Evolutionary conservation across 2,888 invertebrate species (phyloP).

Genomic region (Apocheima hispidaria): DNA sequence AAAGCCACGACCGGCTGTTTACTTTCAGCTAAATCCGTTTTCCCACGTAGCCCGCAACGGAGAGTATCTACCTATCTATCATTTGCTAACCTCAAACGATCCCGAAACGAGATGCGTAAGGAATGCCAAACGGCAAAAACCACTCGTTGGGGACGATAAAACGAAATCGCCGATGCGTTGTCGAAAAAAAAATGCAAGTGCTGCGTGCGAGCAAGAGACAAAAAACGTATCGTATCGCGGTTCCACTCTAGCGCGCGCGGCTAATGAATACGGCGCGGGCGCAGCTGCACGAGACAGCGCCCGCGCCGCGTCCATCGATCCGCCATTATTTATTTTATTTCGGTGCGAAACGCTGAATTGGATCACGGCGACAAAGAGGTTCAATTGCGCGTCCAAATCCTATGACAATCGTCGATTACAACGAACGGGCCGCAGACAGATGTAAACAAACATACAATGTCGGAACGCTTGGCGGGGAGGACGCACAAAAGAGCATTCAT

Average conservation of each 20-base stretch:
- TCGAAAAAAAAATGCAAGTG: conserved; percentile 79
- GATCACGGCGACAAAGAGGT: conserved; percentile 82
- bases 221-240: conserved; percentile 83
- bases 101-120: conserved; percentile 79
- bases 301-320: conserved; percentile 62
- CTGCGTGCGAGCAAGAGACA: conserved; percentile 82
- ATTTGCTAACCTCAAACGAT: conserved; percentile 63
- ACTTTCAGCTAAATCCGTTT: conserved; percentile 36
- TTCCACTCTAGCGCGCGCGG: conserved; percentile 82
- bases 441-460: conserved; percentile 79
- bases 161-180: conserved; percentile 84
- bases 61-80: conserved; percentile 49
- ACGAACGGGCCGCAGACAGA: conserved; percentile 76
- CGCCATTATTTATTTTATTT: conserved; percentile 84
- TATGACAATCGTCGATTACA: conserved; percentile 76
- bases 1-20: conserved; percentile 15
- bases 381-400: conserved; percentile 85
- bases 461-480: conserved; percentile 52
- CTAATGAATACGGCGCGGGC: conserved; percentile 78
- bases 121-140: conserved; percentile 82
- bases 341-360: conserved; percentile 82
- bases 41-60: conserved; percentile 54
- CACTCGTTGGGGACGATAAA: conserved; percentile 82
- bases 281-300: conserved; percentile 71
- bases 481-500: conserved; percentile 48